Percentiles rank a stretch among this genome's conserved stretches.
Evolutionary conservation across 2,797 vertebrate genomes (phyloP).

Genomic region (Sebastolobus altivelis): DNA sequence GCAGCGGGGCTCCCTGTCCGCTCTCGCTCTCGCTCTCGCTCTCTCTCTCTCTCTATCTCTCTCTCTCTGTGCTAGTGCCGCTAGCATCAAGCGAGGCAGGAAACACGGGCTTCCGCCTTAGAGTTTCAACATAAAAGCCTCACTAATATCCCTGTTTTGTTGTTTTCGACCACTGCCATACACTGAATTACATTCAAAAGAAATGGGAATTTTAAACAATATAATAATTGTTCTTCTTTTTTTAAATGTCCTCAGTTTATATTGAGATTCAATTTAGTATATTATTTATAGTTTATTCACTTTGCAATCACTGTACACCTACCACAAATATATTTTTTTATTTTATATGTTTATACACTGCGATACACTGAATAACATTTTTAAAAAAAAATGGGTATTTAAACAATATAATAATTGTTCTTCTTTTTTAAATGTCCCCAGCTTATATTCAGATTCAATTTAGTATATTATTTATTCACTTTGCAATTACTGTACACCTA

Average conservation of each 20-base stretch:
- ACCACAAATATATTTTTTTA: not conserved
- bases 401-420: too few species aligned
- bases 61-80: constrained; percentile 8
- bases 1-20: constrained; percentile 62
- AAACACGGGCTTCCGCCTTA: constrained; percentile 11
- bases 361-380: too few species aligned
- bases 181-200: not conserved
- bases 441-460: not conserved
- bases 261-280: not conserved
- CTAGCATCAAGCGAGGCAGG: not conserved
- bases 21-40: constrained; percentile 29
- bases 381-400: too few species aligned
- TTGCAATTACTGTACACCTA: not conserved
- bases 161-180: not conserved
- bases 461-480: not conserved
- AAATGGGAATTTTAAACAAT: not conserved
- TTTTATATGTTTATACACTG: not conserved
- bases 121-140: constrained; percentile 62
- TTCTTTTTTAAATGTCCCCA: too few species aligned
- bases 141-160: fast-evolving
- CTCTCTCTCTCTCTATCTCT: constrained; percentile 14
- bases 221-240: too few species aligned
- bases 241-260: not conserved
- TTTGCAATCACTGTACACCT: not conserved
- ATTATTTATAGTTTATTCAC: not conserved